A percentile compares a stretch with the other conserved stretches of the same genome.
These are phyloP conservation scores for Eonycteris spelaea DNA, from an alignment of 2,113 vertebrate species.

Conservation along the genomic window DNA sequence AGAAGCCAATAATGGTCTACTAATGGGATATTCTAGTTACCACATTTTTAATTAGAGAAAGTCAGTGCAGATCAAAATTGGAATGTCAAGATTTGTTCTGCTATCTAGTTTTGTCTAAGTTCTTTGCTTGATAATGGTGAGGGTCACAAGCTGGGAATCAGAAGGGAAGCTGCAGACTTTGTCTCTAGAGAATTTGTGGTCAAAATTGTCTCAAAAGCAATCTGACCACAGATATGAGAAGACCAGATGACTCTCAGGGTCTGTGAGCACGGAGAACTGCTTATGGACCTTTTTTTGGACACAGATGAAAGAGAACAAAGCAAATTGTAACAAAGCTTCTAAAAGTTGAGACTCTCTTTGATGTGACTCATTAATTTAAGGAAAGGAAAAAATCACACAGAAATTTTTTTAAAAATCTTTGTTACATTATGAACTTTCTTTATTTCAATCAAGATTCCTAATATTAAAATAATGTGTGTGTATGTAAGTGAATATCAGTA, in stretches of 20 bases:
- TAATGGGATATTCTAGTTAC: not conserved
- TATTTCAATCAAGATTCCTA: constrained; percentile 57
- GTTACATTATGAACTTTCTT: constrained; percentile 59
- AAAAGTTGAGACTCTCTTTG: constrained; percentile 73
- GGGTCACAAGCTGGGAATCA: constrained; percentile 40
- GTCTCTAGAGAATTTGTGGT: constrained; percentile 75
- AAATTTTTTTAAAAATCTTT: constrained; percentile 50
- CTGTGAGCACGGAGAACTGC: constrained; percentile 64
- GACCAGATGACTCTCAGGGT: constrained; percentile 73
- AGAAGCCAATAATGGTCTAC: not conserved
- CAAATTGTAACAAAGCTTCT: constrained; percentile 77
- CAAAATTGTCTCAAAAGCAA: constrained; percentile 72
- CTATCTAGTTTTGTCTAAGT: not conserved
- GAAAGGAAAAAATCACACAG: constrained; percentile 46
- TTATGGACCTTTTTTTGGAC: constrained; percentile 80
- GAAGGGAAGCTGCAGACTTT: constrained; percentile 61
- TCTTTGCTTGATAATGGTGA: not conserved
- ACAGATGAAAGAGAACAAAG: constrained; percentile 81
- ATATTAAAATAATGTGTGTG: constrained; percentile 65
- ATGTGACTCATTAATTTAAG: constrained; percentile 75
- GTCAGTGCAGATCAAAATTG: not conserved
- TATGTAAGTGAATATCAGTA: constrained; percentile 66
- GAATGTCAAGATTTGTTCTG: not conserved
- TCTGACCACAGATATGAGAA: constrained; percentile 74
- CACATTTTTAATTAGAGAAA: constrained; percentile 31